phyloP scores from a whole-genome alignment of 2,888 invertebrate genomes.

The Malacosoma neustria region DNA sequence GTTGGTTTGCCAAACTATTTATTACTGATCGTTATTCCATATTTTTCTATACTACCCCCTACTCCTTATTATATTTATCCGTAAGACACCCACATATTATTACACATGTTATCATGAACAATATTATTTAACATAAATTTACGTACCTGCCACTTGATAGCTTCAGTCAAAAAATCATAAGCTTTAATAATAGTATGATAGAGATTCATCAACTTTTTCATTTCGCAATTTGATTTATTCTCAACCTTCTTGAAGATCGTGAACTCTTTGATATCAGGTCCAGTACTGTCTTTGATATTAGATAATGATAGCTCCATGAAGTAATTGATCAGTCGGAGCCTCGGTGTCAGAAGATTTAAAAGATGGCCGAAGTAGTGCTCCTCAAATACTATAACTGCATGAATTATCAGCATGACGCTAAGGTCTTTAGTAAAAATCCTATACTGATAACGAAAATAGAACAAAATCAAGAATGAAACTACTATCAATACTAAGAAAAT shows the following conservation, averaged over 20 bases:
- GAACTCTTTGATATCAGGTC: slow-evolving; percentile 20
- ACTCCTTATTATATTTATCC: too few species aligned
- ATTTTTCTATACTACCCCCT: too few species aligned
- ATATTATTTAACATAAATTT: too few species aligned
- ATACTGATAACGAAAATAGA: slow-evolving; percentile 9
- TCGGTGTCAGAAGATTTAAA: slow-evolving; percentile 30
- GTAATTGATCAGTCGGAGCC: slow-evolving; percentile 36
- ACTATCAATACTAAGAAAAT: slow-evolving; percentile 17
- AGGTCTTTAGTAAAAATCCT: slow-evolving; percentile 4
- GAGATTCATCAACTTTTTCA: slow-evolving; percentile 39
- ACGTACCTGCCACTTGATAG: slow-evolving; percentile 57
- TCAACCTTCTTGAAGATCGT: slow-evolving; percentile 17
- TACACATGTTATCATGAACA: too few species aligned
- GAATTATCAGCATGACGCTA: slow-evolving; percentile 15
- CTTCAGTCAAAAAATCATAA: slow-evolving; percentile 37
- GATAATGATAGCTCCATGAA: slow-evolving; percentile 32
- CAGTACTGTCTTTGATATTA: slow-evolving; percentile 14
- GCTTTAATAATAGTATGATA: slow-evolving; percentile 37
- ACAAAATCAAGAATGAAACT: slow-evolving; percentile 13
- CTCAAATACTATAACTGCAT: slow-evolving; percentile 26
- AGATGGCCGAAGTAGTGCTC: slow-evolving; percentile 39
- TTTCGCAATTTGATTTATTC: slow-evolving; percentile 21
- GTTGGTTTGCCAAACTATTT: too few species aligned
- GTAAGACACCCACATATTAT: too few species aligned
- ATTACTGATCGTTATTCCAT: too few species aligned